Base-by-base conservation (phyloP, 1,140 invertebrate species). In the Lucilia sericata region DNA sequence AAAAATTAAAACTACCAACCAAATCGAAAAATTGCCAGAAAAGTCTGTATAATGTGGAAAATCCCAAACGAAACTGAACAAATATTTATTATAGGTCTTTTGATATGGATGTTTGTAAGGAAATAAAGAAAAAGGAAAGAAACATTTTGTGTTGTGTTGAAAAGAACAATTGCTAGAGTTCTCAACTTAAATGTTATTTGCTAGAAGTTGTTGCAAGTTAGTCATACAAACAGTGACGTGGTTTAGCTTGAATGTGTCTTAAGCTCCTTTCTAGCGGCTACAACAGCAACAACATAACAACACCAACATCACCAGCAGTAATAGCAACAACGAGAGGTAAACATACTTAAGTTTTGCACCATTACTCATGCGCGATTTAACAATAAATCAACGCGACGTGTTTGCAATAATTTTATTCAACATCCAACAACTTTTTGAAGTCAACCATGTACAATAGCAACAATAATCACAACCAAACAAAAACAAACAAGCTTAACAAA, bases 331-430 rank as follows among this genome's bases (percentile, higher is more conserved):
- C 88, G 86, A 89, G 86, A 87, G 87, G 86, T 87, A 89, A 88
- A 89, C 88, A 89, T n/a, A 81, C 49, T 80, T 47, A 25, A 55
- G 83, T 55, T 55, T 83, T 84, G 83, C 83, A 88, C 89, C 88
- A 90, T 90, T 90, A 90, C 88, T 90, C 88, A 90, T 90, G 88
- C 88, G 88, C 88, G 88, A 88, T 89, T 88, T 88, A 88, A 89
- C 88, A 90, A 90, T 90, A 90, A 90, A 90, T 90, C 88, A 90
- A 89, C 88, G 88, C 88, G 88, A 89, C 88, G 88, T 90, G 88
- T 89, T 90, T 88, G 89, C 88, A 90, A 90, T 90, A 90, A 90
- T 90, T 89, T 90, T 88, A 90, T 90, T 90, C 88, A 90, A 89
- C 88, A 89, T 89, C 76, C 76, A 80, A 80, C 76, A 80, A 80